Conservation (phyloP, 2,888 invertebrate species). For the Lithophane ornitopus region DNA sequence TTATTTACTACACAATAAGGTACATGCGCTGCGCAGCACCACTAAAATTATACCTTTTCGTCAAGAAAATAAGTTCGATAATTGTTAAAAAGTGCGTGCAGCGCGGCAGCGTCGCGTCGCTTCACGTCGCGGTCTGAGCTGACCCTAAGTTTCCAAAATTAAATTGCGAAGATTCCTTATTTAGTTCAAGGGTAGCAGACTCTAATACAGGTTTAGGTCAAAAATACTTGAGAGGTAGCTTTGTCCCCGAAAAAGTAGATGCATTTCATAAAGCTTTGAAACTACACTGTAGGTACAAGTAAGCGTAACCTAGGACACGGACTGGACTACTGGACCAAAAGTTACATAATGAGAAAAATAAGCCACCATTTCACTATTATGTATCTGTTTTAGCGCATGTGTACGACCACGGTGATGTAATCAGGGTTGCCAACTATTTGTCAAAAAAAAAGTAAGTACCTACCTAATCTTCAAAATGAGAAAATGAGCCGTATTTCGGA, state of each 20-base stretch:
- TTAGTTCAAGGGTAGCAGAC: background rate
- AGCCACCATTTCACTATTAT: conserved; percentile 20
- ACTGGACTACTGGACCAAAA: background rate
- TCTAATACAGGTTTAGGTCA: background rate
- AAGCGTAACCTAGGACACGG: background rate
- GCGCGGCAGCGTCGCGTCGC: too few relatives aligned
- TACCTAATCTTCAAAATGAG: too few relatives aligned
- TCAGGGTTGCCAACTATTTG: too few relatives aligned
- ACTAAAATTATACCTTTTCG: too few relatives aligned
- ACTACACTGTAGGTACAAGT: background rate
- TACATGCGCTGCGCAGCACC: too few relatives aligned
- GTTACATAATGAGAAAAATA: conserved; percentile 8
- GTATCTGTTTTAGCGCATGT: conserved; percentile 18
- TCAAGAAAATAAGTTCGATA: too few relatives aligned
- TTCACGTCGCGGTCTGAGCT: too few relatives aligned
- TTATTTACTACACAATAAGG: too few relatives aligned
- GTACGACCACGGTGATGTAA: conserved; percentile 10
- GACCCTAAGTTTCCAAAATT: background rate
- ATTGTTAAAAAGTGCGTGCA: too few relatives aligned
- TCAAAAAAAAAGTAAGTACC: too few relatives aligned
- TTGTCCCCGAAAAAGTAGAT: background rate
- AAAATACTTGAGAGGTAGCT: background rate
- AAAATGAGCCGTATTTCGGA: too few relatives aligned
- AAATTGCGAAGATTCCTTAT: background rate
- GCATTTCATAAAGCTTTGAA: background rate